phyloP scores from a whole-genome alignment of 2,113 vertebrate species.

The Periophthalmus modestus region DNA sequence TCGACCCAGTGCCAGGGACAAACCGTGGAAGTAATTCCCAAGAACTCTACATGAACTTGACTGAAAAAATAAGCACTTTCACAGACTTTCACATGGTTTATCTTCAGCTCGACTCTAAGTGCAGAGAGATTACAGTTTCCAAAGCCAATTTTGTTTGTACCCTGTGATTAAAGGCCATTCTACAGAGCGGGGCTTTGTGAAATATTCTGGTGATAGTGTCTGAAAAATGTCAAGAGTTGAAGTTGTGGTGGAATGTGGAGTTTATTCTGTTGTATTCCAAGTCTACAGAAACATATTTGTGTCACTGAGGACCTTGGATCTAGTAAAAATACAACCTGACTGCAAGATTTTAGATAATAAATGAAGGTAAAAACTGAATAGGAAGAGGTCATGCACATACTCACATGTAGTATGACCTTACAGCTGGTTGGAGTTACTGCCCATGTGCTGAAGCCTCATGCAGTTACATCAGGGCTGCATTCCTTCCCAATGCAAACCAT shows the following conservation, averaged over 20 bases:
- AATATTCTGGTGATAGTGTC: not conserved
- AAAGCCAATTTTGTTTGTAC: not conserved
- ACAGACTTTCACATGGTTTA: not conserved
- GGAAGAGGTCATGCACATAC: not conserved
- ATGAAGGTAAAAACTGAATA: not conserved
- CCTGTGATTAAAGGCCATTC: not conserved
- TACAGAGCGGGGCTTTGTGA: not conserved
- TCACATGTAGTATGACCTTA: conserved; percentile 10
- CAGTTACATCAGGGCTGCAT: conserved; percentile 28
- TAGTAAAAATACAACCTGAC: too few species aligned
- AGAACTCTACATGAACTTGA: not conserved
- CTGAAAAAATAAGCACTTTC: not conserved
- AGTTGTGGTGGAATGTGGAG: not conserved
- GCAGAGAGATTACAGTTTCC: not conserved
- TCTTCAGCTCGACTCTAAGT: not conserved
- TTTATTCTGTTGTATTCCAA: too few species aligned
- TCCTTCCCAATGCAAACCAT: conserved; percentile 14
- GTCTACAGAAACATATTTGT: too few species aligned
- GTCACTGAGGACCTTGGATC: too few species aligned
- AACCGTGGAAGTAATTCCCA: not conserved
- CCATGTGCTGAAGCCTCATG: conserved; percentile 1
- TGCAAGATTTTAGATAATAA: not conserved
- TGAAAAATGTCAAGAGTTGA: not conserved
- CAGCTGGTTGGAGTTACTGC: conserved; percentile 46
- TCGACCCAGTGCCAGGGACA: not conserved